Conservation (phyloP, 2,113 vertebrate species). For the Chiloscyllium plagiosum region DNA sequence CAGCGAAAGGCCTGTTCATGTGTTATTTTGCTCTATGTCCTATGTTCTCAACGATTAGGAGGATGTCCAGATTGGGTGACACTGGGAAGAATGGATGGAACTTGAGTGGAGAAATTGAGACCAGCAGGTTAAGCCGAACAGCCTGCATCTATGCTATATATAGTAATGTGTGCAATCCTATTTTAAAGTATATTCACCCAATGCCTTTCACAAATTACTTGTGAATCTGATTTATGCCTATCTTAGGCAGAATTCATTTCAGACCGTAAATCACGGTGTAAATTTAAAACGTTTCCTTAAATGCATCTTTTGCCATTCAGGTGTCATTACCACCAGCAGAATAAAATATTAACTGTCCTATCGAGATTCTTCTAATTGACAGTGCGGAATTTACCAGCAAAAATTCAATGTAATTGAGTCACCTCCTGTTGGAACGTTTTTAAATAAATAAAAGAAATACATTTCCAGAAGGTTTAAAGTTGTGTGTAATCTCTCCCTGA, state of each 20-base stretch:
- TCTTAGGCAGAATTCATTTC: not conserved
- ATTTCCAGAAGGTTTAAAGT: not conserved
- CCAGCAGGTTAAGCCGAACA: not conserved
- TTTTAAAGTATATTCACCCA: not conserved
- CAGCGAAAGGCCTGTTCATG: too few relatives aligned
- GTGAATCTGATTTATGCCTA: not conserved
- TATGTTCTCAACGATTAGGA: not conserved
- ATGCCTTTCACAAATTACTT: not conserved
- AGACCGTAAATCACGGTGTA: not conserved
- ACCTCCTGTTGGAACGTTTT: not conserved
- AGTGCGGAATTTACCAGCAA: not conserved
- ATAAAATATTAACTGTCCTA: not conserved
- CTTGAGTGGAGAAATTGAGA: too few relatives aligned
- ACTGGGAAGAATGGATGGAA: too few relatives aligned
- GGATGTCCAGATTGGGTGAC: too few relatives aligned
- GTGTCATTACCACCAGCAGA: not conserved
- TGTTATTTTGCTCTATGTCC: too few relatives aligned
- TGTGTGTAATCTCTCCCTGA: not conserved
- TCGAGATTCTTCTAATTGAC: not conserved
- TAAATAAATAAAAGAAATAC: not conserved
- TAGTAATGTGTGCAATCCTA: too few relatives aligned
- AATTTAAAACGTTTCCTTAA: not conserved
- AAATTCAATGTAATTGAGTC: not conserved
- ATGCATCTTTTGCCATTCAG: not conserved
- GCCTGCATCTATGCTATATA: not conserved